phyloP scores from a whole-genome alignment of 2,888 invertebrate species.

The Oscheius sp. region DNA sequence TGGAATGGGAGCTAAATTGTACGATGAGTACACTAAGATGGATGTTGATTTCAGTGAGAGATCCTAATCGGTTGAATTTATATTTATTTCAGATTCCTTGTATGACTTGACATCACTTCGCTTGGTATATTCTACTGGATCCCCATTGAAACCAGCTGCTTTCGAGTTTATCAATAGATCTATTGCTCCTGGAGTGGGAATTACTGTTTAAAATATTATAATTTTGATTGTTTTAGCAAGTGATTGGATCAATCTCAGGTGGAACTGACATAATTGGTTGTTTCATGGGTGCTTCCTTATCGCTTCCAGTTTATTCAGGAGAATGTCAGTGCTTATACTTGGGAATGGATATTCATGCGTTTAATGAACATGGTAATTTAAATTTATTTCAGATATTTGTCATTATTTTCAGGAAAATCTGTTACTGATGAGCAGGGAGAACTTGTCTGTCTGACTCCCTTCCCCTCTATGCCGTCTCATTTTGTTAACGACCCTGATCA shows the following conservation, averaged over 20 bases:
- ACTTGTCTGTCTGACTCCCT: slow-evolving; percentile 75
- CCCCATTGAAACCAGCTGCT: slow-evolving; percentile 73
- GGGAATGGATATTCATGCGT: slow-evolving; percentile 74
- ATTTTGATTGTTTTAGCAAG: slow-evolving; percentile 41
- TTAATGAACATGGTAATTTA: slow-evolving; percentile 71
- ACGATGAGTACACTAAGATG: slow-evolving; percentile 73
- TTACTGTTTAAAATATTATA: no score
- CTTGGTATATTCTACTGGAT: slow-evolving; percentile 72
- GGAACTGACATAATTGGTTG: slow-evolving; percentile 76
- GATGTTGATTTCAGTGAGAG: slow-evolving; percentile 58
- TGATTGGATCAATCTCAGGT: slow-evolving; percentile 70
- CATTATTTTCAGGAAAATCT: slow-evolving; percentile 70
- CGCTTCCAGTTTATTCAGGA: slow-evolving; percentile 74
- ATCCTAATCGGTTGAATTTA: neutral
- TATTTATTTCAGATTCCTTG: slow-evolving; percentile 69
- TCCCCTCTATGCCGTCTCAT: slow-evolving; percentile 75
- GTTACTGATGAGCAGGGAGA: slow-evolving; percentile 73
- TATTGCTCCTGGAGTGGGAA: slow-evolving; percentile 71
- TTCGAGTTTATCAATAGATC: slow-evolving; percentile 75
- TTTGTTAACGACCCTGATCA: slow-evolving; percentile 73
- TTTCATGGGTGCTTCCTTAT: slow-evolving; percentile 75
- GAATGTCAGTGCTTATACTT: slow-evolving; percentile 75
- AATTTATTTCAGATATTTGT: neutral
- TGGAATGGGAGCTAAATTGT: slow-evolving; percentile 75
- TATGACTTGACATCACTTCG: slow-evolving; percentile 73